Evolutionary conservation across 2,888 invertebrate genomes (phyloP).

Genomic region (Leptinotarsa haldemani): DNA sequence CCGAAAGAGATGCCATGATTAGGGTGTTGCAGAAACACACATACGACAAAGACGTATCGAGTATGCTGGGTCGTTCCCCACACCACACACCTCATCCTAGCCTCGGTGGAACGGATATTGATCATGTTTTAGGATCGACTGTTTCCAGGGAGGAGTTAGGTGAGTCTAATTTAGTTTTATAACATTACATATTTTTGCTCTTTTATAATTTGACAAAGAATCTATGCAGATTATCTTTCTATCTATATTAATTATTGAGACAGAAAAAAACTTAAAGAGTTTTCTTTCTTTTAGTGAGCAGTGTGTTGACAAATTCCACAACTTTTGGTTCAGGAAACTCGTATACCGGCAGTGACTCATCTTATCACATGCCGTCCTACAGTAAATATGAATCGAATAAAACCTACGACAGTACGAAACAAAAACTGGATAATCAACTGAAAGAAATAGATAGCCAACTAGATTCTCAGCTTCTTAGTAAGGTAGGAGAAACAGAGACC

Average conservation of each 20-base stretch:
- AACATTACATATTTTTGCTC: too few species aligned
- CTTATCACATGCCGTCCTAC: constrained; percentile 67
- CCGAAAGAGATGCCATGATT: constrained; percentile 92
- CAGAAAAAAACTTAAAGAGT: not conserved
- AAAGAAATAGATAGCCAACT: constrained; percentile 85
- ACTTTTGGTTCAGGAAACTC: constrained; percentile 71
- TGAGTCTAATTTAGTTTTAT: constrained; percentile 45
- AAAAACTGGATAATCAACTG: constrained; percentile 82
- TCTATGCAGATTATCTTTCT: too few species aligned
- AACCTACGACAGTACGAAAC: constrained; percentile 77
- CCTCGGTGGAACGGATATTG: constrained; percentile 66
- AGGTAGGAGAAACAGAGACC: constrained; percentile 67
- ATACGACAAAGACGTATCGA: constrained; percentile 75
- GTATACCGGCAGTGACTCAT: constrained; percentile 70
- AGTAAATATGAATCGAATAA: constrained; percentile 68
- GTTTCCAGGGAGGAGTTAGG: constrained; percentile 67
- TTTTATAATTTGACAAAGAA: too few species aligned
- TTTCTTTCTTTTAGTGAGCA: constrained; percentile 67
- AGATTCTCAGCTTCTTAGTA: constrained; percentile 76
- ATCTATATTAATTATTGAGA: too few species aligned
- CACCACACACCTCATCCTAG: constrained; percentile 69
- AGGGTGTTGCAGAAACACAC: constrained; percentile 87
- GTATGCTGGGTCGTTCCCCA: constrained; percentile 66
- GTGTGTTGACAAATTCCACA: constrained; percentile 71
- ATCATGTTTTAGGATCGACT: constrained; percentile 65